Percentiles rank a stretch among this genome's conserved stretches.
Conservation (phyloP, 2,113 vertebrate genomes). For the Plectropomus leopardus region DNA sequence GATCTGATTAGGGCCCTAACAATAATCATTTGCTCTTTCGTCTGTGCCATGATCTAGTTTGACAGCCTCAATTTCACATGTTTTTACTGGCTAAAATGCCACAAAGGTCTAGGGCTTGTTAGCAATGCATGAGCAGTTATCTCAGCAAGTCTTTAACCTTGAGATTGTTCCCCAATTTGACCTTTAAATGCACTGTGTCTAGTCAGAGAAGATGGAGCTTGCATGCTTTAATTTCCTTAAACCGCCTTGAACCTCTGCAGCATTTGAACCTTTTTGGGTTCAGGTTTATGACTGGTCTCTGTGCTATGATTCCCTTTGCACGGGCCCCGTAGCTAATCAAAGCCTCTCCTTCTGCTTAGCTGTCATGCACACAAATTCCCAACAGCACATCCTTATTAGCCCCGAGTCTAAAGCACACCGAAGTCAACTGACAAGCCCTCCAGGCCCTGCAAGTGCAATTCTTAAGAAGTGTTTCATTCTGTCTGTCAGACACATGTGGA, state of each 20-base stretch:
- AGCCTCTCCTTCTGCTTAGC: conserved; percentile 68
- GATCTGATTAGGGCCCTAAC: conserved; percentile 9
- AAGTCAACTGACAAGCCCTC: conserved; percentile 69
- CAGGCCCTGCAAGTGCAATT: conserved; percentile 58
- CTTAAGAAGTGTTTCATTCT: conserved; percentile 65
- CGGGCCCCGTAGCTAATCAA: conserved; percentile 66
- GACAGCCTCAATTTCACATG: conserved; percentile 33
- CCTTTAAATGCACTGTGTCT: conserved; percentile 12
- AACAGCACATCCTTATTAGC: conserved; percentile 80
- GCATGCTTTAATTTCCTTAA: conserved; percentile 38
- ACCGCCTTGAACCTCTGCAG: conserved; percentile 21
- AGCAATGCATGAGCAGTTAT: background rate
- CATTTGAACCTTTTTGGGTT: conserved; percentile 34
- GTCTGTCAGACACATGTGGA: conserved; percentile 58
- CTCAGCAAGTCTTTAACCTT: conserved; percentile 6
- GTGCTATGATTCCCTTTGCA: conserved; percentile 56
- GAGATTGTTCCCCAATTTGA: conserved; percentile 24
- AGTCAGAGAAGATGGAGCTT: background rate
- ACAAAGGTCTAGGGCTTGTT: background rate
- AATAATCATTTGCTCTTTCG: conserved; percentile 31
- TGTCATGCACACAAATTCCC: conserved; percentile 76
- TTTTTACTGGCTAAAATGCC: conserved; percentile 42
- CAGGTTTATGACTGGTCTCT: conserved; percentile 45
- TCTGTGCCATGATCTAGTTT: conserved; percentile 1
- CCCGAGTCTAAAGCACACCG: conserved; percentile 71